phyloP scores from a whole-genome alignment of 2,797 vertebrate species.

The Staurois parvus region DNA sequence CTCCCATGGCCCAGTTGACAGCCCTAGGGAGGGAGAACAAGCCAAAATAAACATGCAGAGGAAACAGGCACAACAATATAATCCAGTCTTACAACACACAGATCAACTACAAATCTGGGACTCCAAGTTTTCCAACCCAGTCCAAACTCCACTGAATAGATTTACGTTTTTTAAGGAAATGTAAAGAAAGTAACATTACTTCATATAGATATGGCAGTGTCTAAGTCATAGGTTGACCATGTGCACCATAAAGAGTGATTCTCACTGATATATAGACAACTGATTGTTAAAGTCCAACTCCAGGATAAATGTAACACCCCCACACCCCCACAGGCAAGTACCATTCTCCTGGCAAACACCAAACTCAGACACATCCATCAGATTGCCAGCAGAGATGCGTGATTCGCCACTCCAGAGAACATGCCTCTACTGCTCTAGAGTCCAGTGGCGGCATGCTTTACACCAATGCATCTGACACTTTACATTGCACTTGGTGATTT shows the following conservation, averaged over 20 bases:
- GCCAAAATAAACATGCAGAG: slow-evolving; percentile 52
- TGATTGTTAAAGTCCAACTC: too few species aligned
- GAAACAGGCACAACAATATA: slow-evolving; percentile 37
- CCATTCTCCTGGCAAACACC: too few species aligned
- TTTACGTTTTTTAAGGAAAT: not conserved
- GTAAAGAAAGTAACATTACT: not conserved
- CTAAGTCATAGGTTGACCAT: not conserved
- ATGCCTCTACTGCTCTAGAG: too few species aligned
- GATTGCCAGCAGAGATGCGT: too few species aligned
- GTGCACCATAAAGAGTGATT: not conserved
- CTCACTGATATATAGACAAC: not conserved
- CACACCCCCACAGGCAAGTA: too few species aligned
- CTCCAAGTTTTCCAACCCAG: not conserved
- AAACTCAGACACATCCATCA: too few species aligned
- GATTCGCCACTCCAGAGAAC: too few species aligned
- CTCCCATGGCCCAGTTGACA: slow-evolving; percentile 33
- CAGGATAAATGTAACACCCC: too few species aligned
- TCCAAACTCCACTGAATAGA: not conserved
- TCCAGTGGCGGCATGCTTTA: too few species aligned
- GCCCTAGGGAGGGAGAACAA: slow-evolving; percentile 36
- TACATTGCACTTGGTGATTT: too few species aligned
- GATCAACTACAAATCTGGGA: slow-evolving; percentile 10
- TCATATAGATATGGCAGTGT: not conserved
- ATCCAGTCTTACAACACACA: not conserved
- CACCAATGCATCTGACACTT: too few species aligned